phyloP scores from a whole-genome alignment of 92 coral and sea anemone genomes.

The Porites cylindrica region DNA sequence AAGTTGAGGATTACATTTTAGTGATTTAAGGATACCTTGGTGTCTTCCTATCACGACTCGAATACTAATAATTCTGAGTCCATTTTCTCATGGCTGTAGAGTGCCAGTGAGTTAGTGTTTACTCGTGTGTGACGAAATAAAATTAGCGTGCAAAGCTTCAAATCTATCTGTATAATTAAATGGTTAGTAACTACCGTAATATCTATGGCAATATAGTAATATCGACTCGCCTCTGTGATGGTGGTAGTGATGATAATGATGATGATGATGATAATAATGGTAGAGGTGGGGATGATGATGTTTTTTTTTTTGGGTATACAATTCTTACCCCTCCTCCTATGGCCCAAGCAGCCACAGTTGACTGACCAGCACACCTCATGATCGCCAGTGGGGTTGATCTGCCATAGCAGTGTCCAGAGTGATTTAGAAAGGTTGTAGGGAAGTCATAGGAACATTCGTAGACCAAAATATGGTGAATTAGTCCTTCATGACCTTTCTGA shows the following conservation, averaged over 20 bases:
- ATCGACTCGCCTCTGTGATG: too few relatives aligned
- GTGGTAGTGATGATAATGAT: too few relatives aligned
- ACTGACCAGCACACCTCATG: slow-evolving; percentile 45
- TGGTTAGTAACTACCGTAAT: too few relatives aligned
- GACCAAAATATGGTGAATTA: slow-evolving; percentile 58
- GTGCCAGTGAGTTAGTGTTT: too few relatives aligned
- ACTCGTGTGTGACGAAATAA: too few relatives aligned
- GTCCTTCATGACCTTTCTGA: slow-evolving; percentile 60
- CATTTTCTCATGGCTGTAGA: too few relatives aligned
- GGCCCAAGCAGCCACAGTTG: slow-evolving; percentile 59
- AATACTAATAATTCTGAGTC: too few relatives aligned
- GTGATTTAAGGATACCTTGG: background rate
- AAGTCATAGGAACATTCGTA: slow-evolving; percentile 53
- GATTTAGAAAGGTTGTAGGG: slow-evolving; percentile 27
- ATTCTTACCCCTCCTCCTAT: slow-evolving; percentile 62
- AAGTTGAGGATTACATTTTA: background rate
- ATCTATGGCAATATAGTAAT: too few relatives aligned
- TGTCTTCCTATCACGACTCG: background rate
- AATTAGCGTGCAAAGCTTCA: too few relatives aligned
- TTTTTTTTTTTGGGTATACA: background rate
- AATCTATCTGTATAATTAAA: too few relatives aligned
- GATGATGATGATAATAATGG: too few relatives aligned
- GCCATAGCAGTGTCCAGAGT: slow-evolving; percentile 22
- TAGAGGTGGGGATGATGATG: too few relatives aligned
- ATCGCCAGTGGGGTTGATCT: slow-evolving; percentile 37